These are phyloP conservation scores for Drosophila asahinai DNA, from an alignment of 1,140 invertebrate species.

Conservation along the genomic window DNA sequence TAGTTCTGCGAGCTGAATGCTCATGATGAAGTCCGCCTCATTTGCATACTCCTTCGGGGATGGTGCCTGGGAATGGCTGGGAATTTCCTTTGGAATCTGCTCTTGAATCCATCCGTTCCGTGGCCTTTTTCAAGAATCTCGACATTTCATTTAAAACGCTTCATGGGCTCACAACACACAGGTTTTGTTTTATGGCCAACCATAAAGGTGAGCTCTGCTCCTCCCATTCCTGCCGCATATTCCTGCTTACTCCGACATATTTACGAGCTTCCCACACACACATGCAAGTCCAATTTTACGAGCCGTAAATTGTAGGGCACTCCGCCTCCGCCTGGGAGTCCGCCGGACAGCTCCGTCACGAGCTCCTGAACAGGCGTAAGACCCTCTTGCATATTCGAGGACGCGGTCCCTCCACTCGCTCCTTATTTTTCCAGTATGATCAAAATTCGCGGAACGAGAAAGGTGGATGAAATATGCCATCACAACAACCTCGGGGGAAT, in stretches of 20 bases:
- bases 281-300: conserved; percentile 53
- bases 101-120: background rate
- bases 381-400: conserved; percentile 35
- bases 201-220: conserved; percentile 36
- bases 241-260: conserved; percentile 27
- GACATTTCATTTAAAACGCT: conserved; percentile 57
- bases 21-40: conserved; percentile 27
- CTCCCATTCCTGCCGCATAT: background rate
- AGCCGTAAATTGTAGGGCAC: conserved; percentile 72
- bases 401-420: background rate
- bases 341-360: conserved; percentile 27
- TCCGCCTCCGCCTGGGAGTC: conserved; percentile 2
- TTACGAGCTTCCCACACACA: conserved; percentile 30
- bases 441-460: conserved; percentile 7
- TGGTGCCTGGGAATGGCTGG: background rate
- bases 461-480: background rate
- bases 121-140: conserved; percentile 42
- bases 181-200: conserved; percentile 63
- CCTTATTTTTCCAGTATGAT: conserved; percentile 17
- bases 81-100: conserved; percentile 18
- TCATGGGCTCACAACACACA: conserved; percentile 29
- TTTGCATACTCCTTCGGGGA: conserved; percentile 39
- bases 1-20: conserved; percentile 1
- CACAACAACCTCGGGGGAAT: conserved; percentile 6
- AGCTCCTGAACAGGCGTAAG: conserved; percentile 22